Evolutionary conservation across 1,140 invertebrate species (phyloP), one percentile per base, ranked within the genome.

Genomic region (Bombus soroeensis): DNA sequence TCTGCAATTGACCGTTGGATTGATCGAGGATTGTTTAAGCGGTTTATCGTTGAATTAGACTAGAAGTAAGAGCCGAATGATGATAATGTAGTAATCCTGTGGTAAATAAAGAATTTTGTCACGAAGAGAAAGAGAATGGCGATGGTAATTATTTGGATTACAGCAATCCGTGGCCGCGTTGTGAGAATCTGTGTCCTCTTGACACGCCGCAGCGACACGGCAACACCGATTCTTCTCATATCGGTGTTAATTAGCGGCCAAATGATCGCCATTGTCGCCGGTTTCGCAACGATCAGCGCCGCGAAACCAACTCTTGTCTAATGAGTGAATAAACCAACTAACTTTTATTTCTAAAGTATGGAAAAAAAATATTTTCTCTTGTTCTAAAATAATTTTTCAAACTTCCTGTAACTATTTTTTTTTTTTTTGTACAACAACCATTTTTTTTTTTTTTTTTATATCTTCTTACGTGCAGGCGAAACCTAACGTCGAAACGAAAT

Each of bases 161-260:
- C 66, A 25, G 47, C 32, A 68, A 76, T 77, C 34, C 43, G 34
- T 57, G 73, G 32, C 62, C 34, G 34, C 34, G 43, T 53, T 66
- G 43, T 37, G 41, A 28, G 22, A 84, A 79, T 79, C 66, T 6
- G 82, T 72, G 53, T 78, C n/a, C 64, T 74, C 70, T 82, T 70
- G 68, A 70, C 78, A 70, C 41, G 34, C 32, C 28, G 62, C 37
- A 43, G 41, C 71, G 37, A 74, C 57, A 64, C 32, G 57, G 59
- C 83, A 72, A 59, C 47, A 47, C 53, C 53, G 68, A 84, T 84
- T 84, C 76, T 84, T 84, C 83, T 72, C 83, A 34, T n/a, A 57
- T 13, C 39, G 57, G 47, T 72, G 76, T 43, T 80, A 84, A 83
- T 83, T 83, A 75, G 32, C 81, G 41, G 13, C 43, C 72, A 66